Base-by-base conservation (phyloP, 2,113 vertebrate species). In the Paramisgurnus dabryanus region DNA sequence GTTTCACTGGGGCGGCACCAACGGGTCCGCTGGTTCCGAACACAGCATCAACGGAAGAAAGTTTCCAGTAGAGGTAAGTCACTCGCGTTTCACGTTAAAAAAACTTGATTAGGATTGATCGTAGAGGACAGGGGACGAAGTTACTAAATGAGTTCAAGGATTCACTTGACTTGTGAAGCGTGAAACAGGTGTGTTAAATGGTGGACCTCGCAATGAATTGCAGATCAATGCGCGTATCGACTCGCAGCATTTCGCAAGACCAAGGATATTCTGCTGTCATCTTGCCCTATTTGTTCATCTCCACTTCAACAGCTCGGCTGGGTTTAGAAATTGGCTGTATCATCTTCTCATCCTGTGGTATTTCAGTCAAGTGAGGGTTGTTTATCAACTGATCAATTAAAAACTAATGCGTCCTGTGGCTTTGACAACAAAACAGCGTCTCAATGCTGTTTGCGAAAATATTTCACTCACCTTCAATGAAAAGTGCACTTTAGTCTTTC, bases 1-100 rank as follows among this genome's bases (percentile, higher is more conserved):
- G 87, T 99, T 99, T 91, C 98, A 99, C 90, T 99, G 98, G 98
- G 98, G 98, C 80, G 96, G 97, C 82, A 97, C 91, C 91, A 97
- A 97, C 22, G 96, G 95, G 76, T 98, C 96, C 0, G 94, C 94
- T 0, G 98, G 98, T 84, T 99, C 98, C 0, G 98, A 99, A 49
- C 98, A 99, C 93, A 97, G 98, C 87, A 91, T 99, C 89, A 94
- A 96, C 2, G 95, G 96, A 89, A 95, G 92, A 88, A 94, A 94
- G 85, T 98, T 96, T 90, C 98, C 97, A 0, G 96, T 99, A 6
- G 98, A 99, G 96, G 98, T 96, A 86, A 93, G 63, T 39, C 1
- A 50, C 2, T 22, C 27, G 17, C 13, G 49, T 40, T 71, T 67
- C 63, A 55, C 63, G 18, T 47, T 4, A 1, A 11, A 76, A 55